Percentiles rank a stretch among this genome's conserved stretches.
Conservation (phyloP, 2,797 vertebrate species). For the Calcarius lapponicus region DNA sequence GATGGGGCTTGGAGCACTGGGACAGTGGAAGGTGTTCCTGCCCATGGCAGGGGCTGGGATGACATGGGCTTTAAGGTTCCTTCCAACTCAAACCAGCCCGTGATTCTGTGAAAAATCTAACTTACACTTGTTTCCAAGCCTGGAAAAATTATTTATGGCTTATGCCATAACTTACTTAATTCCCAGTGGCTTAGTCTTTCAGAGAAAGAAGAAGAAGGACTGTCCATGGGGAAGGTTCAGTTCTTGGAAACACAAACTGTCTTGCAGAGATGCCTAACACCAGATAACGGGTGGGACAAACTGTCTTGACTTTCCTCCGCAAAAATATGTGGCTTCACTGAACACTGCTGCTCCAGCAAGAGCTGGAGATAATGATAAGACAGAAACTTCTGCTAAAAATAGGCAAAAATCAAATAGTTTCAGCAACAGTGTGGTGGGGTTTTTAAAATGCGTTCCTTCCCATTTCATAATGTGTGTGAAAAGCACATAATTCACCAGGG, state of each 20-base stretch:
- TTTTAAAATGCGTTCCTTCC: not conserved
- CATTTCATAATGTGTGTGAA: not conserved
- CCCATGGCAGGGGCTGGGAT: not conserved
- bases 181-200: not conserved
- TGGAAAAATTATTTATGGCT: not conserved
- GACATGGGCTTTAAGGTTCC: not conserved
- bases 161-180: not conserved
- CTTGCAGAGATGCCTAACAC: not conserved
- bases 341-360: not conserved
- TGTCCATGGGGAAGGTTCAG: not conserved
- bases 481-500: not conserved
- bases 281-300: not conserved
- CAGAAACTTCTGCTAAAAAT: conserved; percentile 13
- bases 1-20: not conserved
- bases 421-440: not conserved
- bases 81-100: not conserved
- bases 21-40: not conserved
- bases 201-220: not conserved
- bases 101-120: not conserved
- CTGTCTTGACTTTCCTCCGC: not conserved
- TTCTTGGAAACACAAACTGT: not conserved
- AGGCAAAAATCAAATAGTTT: not conserved
- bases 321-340: fast-evolving
- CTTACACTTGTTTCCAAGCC: not conserved
- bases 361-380: not conserved